phyloP scores from a whole-genome alignment of 2,888 invertebrate genomes.

The Sinohyriopsis cumingii region DNA sequence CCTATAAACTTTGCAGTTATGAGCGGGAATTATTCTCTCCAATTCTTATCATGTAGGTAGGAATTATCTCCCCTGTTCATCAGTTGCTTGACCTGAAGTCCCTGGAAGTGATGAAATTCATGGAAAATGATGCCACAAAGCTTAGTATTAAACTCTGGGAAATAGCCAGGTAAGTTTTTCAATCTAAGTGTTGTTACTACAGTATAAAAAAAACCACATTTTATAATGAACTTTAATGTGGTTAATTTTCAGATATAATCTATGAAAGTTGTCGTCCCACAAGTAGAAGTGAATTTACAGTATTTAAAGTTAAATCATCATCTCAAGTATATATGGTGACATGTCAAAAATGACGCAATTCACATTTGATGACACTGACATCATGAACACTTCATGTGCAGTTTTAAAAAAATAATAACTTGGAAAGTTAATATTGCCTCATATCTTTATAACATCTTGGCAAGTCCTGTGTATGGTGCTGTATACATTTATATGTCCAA shows the following conservation, averaged over 20 bases:
- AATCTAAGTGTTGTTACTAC: not conserved
- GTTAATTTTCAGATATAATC: not conserved
- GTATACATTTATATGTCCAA: too few relatives aligned
- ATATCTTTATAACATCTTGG: too few relatives aligned
- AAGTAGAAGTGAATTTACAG: not conserved
- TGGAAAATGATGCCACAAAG: constrained; percentile 67
- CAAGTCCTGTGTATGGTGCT: too few relatives aligned
- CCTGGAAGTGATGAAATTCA: constrained; percentile 70
- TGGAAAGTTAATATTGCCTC: too few relatives aligned
- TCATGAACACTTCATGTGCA: too few relatives aligned
- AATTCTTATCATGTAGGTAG: constrained; percentile 41
- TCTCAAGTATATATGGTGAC: too few relatives aligned
- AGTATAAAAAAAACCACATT: not conserved
- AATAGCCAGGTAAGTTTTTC: constrained; percentile 66
- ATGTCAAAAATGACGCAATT: too few relatives aligned
- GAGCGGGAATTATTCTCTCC: too few relatives aligned
- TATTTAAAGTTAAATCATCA: not conserved
- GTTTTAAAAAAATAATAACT: too few relatives aligned
- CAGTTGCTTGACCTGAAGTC: constrained; percentile 62
- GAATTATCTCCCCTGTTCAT: constrained; percentile 66
- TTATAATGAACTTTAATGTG: not conserved
- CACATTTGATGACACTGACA: too few relatives aligned
- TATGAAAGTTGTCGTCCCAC: not conserved
- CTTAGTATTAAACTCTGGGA: constrained; percentile 73
- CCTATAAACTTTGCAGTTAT: too few relatives aligned